Evolutionary conservation across 2,888 invertebrate genomes (phyloP), one percentile per base, ranked within the genome.

Genomic region (Lottia scabra): DNA sequence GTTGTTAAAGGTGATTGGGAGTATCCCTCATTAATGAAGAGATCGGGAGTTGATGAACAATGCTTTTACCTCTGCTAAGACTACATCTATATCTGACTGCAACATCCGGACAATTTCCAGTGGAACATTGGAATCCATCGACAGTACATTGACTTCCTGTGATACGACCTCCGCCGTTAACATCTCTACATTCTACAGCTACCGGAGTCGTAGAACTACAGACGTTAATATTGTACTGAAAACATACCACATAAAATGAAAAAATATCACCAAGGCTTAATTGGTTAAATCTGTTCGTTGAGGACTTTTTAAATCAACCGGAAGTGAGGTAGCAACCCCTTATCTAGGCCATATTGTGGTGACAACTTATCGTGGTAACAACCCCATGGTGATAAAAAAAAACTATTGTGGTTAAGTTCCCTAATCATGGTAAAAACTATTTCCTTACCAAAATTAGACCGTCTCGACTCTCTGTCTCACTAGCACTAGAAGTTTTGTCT

Each of bases 21-120:
- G n/a, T n/a, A n/a, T n/a, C n/a, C n/a, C n/a, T n/a, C n/a, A n/a
- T n/a, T n/a, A n/a, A n/a, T n/a, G n/a, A n/a, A n/a, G n/a, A n/a
- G n/a, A n/a, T n/a, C n/a, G n/a, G n/a, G n/a, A n/a, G n/a, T n/a
- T 30, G 5, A 30, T 30, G 30, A 30, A 30, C 2, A 30, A 30
- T 30, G 30, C 5, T 16, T 30, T 44, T 27, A 77, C 77, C 77
- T 73, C 70, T 65, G 45, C 63, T 72, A 23, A 69, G 48, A 16
- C 74, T 68, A 71, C 78, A 78, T 26, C 66, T 43, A 45, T 67
- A 78, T 23, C 75, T 64, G 23, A 78, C 68, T 70, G 71, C 67
- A n/a, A 74, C 27, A 48, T 72, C 70, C 0, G 68, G 63, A 62
- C 78, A 78, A 23, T 63, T 67, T 0, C 19, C 13, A n/a, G 30